phyloP scores from a whole-genome alignment of 2,797 vertebrate species.

The Acrossocheilus wenchowensis region DNA sequence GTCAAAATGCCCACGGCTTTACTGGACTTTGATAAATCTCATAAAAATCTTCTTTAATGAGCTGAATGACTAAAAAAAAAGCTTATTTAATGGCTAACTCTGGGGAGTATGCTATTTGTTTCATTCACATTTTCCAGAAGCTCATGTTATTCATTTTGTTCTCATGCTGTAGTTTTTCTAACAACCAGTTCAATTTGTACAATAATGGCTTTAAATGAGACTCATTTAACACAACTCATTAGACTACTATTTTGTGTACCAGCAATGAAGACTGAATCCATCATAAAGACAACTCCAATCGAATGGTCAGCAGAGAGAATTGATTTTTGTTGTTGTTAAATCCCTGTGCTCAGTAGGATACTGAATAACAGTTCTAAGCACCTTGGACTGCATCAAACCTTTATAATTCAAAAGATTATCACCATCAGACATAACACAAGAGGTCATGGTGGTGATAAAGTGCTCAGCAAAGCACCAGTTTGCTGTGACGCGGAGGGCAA shows the following conservation, averaged over 20 bases:
- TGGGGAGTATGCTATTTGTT: conserved; percentile 24
- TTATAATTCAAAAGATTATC: conserved; percentile 23
- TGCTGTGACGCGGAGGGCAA: background rate
- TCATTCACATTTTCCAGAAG: conserved; percentile 39
- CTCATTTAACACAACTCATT: conserved; percentile 38
- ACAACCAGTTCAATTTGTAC: conserved; percentile 41
- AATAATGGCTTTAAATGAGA: conserved; percentile 38
- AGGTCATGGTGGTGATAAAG: conserved; percentile 12
- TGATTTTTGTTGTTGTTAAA: conserved; percentile 41
- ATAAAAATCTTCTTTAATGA: conserved; percentile 7
- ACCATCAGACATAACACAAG: conserved; percentile 4
- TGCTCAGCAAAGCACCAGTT: background rate
- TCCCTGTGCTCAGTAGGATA: conserved; percentile 11
- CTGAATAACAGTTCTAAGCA: conserved; percentile 32
- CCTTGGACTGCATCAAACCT: conserved; percentile 24
- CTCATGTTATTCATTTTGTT: conserved; percentile 9
- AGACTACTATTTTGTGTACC: conserved; percentile 29
- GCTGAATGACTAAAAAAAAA: conserved; percentile 11
- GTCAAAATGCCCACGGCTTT: conserved; percentile 5
- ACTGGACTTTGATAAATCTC: conserved; percentile 35
- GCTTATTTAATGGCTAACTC: conserved; percentile 23
- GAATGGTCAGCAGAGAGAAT: conserved; percentile 32
- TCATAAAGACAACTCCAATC: conserved; percentile 42
- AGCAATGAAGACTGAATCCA: conserved; percentile 40
- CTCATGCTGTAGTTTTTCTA: conserved; percentile 16